Conservation (phyloP, 53 echinoderm and acorn worm species). For the Echinometra lucunter region DNA sequence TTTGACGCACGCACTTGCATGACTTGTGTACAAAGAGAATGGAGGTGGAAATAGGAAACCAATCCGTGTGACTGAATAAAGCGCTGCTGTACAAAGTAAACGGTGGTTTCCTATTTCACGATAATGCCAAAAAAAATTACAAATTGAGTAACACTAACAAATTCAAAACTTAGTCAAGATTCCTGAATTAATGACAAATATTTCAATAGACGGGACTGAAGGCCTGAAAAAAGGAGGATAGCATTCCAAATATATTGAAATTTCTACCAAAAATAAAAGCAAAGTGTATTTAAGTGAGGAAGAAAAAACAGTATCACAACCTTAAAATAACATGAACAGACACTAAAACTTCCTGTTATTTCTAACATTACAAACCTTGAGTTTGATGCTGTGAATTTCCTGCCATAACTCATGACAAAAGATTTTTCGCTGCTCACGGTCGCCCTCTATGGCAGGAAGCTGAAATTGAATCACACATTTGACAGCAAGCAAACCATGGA, state of each 20-base stretch:
- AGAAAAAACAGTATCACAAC: neutral
- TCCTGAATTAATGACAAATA: neutral
- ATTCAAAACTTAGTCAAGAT: no score
- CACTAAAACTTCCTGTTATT: neutral
- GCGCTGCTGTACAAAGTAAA: no score
- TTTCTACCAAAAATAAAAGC: neutral
- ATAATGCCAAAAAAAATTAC: no score
- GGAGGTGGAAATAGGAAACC: no score
- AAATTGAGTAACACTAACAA: no score
- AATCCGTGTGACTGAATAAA: no score
- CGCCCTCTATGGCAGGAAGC: neutral
- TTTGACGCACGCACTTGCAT: no score
- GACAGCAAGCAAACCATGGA: neutral
- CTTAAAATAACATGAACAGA: neutral
- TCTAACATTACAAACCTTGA: slow-evolving; percentile 53
- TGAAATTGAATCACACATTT: neutral
- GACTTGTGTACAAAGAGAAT: no score
- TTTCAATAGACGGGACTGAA: neutral
- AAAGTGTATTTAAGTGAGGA: neutral
- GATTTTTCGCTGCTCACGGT: neutral
- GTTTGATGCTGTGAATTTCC: slow-evolving; percentile 56
- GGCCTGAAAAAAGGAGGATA: no score
- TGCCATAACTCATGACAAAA: neutral
- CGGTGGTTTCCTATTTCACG: no score
- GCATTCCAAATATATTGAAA: neutral